Evolutionary conservation across 2,888 invertebrate species (phyloP).

Genomic region (Oligia latruncula): DNA sequence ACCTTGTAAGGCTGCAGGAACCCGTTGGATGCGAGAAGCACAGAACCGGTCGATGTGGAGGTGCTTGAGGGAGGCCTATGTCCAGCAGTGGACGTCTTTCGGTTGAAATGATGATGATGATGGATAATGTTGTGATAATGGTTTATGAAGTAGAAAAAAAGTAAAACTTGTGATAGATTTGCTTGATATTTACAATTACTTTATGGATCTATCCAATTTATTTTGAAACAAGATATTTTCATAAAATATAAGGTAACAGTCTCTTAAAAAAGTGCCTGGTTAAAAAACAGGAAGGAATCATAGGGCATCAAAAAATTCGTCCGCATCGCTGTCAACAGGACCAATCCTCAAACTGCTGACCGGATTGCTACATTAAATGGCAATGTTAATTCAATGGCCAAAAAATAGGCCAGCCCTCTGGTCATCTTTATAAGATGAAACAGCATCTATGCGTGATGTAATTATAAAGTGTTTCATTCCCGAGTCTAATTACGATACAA

Average conservation of each 20-base stretch:
- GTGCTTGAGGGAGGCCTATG: too few relatives aligned
- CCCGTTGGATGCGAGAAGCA: too few relatives aligned
- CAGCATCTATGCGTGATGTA: background rate
- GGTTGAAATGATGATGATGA: too few relatives aligned
- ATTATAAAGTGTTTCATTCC: background rate
- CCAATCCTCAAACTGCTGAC: background rate
- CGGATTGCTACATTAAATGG: background rate
- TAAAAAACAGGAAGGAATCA: background rate
- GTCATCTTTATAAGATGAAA: background rate
- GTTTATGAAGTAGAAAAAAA: background rate
- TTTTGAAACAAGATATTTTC: background rate
- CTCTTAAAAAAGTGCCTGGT: background rate
- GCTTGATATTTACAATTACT: background rate
- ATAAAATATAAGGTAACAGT: background rate
- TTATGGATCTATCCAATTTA: background rate
- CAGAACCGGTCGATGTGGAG: too few relatives aligned
- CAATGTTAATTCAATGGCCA: background rate
- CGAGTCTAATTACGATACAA: slow-evolving; percentile 8
- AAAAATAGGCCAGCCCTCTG: background rate
- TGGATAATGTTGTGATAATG: too few relatives aligned
- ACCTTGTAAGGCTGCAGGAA: too few relatives aligned
- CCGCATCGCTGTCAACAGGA: background rate
- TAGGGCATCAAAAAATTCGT: background rate
- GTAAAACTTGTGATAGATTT: background rate
- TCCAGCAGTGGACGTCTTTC: too few relatives aligned